phyloP scores from a whole-genome alignment of 2,113 vertebrate genomes.

The Turnix velox region DNA sequence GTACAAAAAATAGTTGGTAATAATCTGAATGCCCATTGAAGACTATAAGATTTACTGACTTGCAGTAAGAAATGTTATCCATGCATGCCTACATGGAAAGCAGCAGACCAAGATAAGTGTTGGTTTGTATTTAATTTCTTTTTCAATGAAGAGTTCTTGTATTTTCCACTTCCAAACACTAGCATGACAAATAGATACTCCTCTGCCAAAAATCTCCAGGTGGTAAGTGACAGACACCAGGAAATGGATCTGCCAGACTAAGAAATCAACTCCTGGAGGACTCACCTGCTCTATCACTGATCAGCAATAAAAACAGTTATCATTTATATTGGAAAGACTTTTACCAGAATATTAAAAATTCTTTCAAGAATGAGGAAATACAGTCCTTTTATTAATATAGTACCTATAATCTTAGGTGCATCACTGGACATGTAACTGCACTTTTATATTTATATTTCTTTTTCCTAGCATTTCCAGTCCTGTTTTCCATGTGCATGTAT shows the following conservation, averaged over 20 bases:
- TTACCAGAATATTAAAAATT: neutral
- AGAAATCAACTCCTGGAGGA: neutral
- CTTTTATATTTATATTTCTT: neutral
- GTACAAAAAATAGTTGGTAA: neutral
- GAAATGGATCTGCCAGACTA: neutral
- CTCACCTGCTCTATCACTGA: neutral
- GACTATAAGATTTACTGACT: neutral
- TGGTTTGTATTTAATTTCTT: neutral
- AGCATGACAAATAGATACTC: neutral
- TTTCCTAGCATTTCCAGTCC: neutral
- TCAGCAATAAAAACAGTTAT: neutral
- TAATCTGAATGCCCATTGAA: neutral
- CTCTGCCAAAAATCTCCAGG: neutral
- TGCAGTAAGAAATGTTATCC: neutral
- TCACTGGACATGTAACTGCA: neutral
- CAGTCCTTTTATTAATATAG: neutral
- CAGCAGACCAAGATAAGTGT: neutral
- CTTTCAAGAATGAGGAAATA: neutral
- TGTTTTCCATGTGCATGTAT: conserved; percentile 28
- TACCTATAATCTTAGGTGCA: neutral
- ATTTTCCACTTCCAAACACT: neutral
- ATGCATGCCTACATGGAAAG: neutral
- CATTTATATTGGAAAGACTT: neutral
- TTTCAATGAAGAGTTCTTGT: neutral
- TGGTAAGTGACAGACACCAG: neutral